Percentiles rank a stretch among this genome's conserved stretches.
phyloP scores from a whole-genome alignment of 2,113 vertebrate species.

The Epinephelus lanceolatus region DNA sequence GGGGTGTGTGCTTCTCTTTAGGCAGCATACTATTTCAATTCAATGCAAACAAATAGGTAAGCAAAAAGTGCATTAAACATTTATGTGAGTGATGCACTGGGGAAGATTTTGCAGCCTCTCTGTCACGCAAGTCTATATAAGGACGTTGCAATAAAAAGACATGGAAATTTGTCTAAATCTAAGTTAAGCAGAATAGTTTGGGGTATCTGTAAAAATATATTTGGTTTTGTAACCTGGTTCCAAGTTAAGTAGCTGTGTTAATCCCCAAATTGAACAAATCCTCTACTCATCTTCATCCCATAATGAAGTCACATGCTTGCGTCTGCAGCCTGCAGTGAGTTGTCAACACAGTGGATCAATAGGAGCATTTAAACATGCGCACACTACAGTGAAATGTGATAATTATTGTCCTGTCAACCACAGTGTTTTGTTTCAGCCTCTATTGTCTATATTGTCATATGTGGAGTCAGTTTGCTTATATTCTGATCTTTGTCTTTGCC shows the following conservation, averaged over 20 bases:
- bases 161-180: neutral
- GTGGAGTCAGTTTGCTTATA: neutral
- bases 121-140: neutral
- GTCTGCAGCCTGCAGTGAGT: neutral
- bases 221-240: neutral
- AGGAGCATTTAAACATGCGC: neutral
- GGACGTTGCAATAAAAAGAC: neutral
- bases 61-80: constrained; percentile 10
- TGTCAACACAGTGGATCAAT: neutral
- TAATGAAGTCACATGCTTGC: neutral
- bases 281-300: neutral
- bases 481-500: neutral
- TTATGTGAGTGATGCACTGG: neutral
- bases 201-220: neutral
- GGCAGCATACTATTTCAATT: neutral
- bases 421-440: neutral
- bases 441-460: neutral
- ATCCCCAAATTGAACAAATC: neutral
- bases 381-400: neutral
- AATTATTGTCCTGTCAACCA: neutral
- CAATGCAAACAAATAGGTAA: neutral
- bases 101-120: neutral
- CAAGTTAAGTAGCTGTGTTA: neutral
- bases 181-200: neutral
- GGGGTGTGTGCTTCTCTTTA: neutral